These are phyloP conservation scores for Melospiza melodia DNA, from an alignment of 2,113 vertebrate genomes.

Conservation along the genomic window DNA sequence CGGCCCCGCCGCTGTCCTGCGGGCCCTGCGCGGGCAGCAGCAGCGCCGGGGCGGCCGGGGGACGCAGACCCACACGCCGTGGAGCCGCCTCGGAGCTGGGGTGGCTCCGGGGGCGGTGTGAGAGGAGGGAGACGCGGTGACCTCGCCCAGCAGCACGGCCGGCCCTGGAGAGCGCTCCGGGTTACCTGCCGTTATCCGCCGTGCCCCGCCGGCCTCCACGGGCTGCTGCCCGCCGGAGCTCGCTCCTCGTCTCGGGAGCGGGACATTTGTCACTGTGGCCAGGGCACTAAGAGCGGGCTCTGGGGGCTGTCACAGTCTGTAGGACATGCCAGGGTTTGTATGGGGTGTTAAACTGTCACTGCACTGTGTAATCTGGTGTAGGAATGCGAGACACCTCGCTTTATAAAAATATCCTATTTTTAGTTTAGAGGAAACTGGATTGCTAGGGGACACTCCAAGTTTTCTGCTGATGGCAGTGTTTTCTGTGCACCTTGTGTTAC, in stretches of 20 bases:
- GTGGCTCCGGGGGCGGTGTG: neutral
- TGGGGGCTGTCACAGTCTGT: neutral
- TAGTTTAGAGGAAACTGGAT: neutral
- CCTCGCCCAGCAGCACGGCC: neutral
- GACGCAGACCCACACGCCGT: fast-evolving
- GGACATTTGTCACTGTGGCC: neutral
- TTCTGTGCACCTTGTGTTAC: neutral
- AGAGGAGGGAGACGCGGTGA: neutral
- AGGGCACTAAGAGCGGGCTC: neutral
- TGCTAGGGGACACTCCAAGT: neutral
- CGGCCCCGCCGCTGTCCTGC: fast-evolving
- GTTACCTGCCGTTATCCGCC: neutral
- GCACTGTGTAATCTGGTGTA: neutral
- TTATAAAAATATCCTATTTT: neutral
- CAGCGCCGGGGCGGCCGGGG: neutral
- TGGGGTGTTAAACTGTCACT: neutral
- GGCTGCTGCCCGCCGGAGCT: neutral
- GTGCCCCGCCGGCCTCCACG: neutral
- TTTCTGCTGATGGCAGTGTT: neutral
- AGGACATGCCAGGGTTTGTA: neutral
- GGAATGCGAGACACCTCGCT: neutral
- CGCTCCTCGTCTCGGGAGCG: neutral
- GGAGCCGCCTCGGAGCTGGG: neutral
- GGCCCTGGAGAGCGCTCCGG: neutral
- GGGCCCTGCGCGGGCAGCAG: neutral